Base-by-base conservation (phyloP, 2,797 vertebrate genomes). In the Enteromius treurensis region DNA sequence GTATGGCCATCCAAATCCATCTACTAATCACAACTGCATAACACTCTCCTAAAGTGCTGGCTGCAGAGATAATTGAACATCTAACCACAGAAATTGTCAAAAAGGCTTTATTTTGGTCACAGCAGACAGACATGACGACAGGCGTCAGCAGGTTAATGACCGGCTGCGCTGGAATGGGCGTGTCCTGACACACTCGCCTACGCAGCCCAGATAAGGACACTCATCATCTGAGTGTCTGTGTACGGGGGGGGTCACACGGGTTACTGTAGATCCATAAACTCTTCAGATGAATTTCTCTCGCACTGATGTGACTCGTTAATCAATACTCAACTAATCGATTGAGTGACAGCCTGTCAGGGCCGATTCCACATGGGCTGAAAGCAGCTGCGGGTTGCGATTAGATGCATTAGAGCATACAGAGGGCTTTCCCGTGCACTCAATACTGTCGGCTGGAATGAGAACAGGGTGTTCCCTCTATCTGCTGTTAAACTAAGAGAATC, bases 191-290 rank as follows among this genome's bases (percentile, higher is more conserved):
- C 5, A 19, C 29, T 74, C 45, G 0, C 70, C 32, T 51, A 23
- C 29, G 3, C 45, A 74, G 58, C 5, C 45, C 71, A 76, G 32
- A 75, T 64, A 51, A 49, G 64, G 45, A 67, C 71, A 64, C 68
- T 62, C 53, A 29, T 62, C 67, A 42, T 64, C 26, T 62, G 58
- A 51, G 64, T 15, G 29, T 17, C 14, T 26, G 65, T 21, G 78
- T 40, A 9, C 2, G 17, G 32, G 26, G 76, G 67, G 76, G 68
- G n/a, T 82, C 62, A 82, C 49, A 5, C 4, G 0, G 62, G 81
- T 78, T 68, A 62, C 51, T 60, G 81, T 45, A 70, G 37, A 83
- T 83, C 81, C 81, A 83, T 77, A 70, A 70, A 70, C 26, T 70
- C 65, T 34, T 83, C 64, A 77, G 65, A 40, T 34, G 74, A 68